These are phyloP conservation scores for Eledone cirrhosa DNA, from an alignment of 2,888 invertebrate genomes.

Conservation along the genomic window DNA sequence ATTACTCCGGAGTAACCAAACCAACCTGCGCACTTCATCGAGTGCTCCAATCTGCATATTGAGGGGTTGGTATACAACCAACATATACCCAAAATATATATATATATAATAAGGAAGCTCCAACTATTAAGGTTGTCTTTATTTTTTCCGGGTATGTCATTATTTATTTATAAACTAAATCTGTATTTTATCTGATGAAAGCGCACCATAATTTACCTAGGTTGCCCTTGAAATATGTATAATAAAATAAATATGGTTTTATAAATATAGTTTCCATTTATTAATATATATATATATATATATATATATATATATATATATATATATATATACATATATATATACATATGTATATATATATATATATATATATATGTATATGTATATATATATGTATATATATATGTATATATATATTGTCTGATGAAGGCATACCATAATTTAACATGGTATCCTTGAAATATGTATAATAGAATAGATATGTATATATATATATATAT, in stretches of 20 bases:
- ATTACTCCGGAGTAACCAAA: too few relatives aligned
- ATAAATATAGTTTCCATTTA: neutral
- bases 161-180: too few relatives aligned
- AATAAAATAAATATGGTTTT: neutral
- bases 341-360: slow-evolving; percentile 18
- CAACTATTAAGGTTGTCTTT: too few relatives aligned
- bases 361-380: slow-evolving; percentile 19
- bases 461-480: neutral
- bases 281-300: neutral
- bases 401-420: slow-evolving; percentile 25
- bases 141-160: too few relatives aligned
- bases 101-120: too few relatives aligned
- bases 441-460: neutral
- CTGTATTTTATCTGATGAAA: too few relatives aligned
- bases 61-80: too few relatives aligned
- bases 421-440: neutral
- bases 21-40: too few relatives aligned
- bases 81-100: too few relatives aligned
- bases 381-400: slow-evolving; percentile 27
- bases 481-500: neutral
- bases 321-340: slow-evolving; percentile 21
- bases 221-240: too few relatives aligned
- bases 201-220: too few relatives aligned
- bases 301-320: slow-evolving; percentile 17
- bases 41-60: too few relatives aligned